phyloP scores from a whole-genome alignment of 2,113 vertebrate genomes.

The Sturnira hondurensis region DNA sequence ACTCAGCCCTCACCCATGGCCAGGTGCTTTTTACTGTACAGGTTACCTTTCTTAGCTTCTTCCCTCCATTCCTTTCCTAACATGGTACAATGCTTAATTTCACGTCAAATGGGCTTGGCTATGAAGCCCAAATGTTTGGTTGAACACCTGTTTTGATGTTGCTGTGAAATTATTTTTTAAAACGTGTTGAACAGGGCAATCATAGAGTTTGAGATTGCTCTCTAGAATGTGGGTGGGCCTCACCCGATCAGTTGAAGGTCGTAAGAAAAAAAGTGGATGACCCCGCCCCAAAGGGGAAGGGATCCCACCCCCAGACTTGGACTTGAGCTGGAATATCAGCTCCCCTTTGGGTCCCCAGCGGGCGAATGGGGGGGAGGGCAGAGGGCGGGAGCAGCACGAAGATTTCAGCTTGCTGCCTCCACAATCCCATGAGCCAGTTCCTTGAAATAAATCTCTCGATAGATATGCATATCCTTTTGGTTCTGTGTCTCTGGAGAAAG shows the following conservation, averaged over 20 bases:
- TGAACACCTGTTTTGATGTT: neutral
- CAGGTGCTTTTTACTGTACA: fast-evolving
- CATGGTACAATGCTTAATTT: neutral
- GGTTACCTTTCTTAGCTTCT: neutral
- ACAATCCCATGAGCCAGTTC: too few relatives aligned
- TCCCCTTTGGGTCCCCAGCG: neutral
- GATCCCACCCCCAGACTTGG: neutral
- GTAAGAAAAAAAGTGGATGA: neutral
- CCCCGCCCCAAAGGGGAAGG: neutral
- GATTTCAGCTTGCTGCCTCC: too few relatives aligned
- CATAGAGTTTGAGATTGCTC: too few relatives aligned
- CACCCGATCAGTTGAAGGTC: neutral
- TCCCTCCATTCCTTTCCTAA: neutral
- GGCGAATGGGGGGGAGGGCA: too few relatives aligned
- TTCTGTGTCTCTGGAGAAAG: too few relatives aligned
- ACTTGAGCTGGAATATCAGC: neutral
- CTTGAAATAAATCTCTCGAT: too few relatives aligned
- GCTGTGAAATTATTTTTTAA: too few relatives aligned
- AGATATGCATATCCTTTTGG: too few relatives aligned
- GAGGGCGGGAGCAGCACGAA: too few relatives aligned
- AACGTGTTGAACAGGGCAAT: too few relatives aligned
- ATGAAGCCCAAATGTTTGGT: neutral
- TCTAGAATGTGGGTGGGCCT: neutral
- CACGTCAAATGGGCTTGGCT: neutral
- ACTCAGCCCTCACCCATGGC: neutral